A percentile compares a stretch with the other conserved stretches of the same genome.
phyloP scores from a whole-genome alignment of 1,140 invertebrate species.

The Drosophila pandora region DNA sequence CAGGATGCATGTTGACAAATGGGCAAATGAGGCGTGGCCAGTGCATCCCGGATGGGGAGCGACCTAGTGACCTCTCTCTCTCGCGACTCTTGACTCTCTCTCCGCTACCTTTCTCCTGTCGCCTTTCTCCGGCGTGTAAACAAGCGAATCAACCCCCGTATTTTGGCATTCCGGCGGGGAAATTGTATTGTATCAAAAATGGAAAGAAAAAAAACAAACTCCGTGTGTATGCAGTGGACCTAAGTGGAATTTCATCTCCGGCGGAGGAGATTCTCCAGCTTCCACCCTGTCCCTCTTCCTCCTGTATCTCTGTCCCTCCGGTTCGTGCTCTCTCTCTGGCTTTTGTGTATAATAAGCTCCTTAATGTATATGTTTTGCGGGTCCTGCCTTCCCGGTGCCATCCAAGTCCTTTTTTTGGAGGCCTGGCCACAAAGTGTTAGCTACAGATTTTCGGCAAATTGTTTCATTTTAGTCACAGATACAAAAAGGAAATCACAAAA shows the following conservation, averaged over 20 bases:
- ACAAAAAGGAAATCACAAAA: not conserved
- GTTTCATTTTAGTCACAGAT: conserved; percentile 18
- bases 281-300: not conserved
- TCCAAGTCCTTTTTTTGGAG: conserved; percentile 23
- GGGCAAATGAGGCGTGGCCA: conserved; percentile 69
- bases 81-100: not conserved
- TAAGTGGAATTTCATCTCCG: not conserved
- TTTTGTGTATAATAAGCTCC: conserved; percentile 53
- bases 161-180: conserved; percentile 33
- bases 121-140: conserved; percentile 17
- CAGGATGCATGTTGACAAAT: conserved; percentile 65
- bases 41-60: conserved; percentile 47
- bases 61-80: conserved; percentile 52
- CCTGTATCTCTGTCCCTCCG: not conserved
- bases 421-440: not conserved
- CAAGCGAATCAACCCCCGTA: conserved; percentile 28
- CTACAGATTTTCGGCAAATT: conserved; percentile 22
- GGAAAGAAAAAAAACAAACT: not conserved
- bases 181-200: conserved; percentile 28
- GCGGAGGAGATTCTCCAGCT: not conserved
- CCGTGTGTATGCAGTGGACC: conserved; percentile 40
- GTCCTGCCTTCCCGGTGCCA: conserved; percentile 46
- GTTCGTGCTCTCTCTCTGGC: not conserved
- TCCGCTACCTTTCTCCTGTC: not conserved
- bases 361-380: conserved; percentile 22